phyloP scores from a whole-genome alignment of 2,888 invertebrate species.

The Agonopterix heracliana region DNA sequence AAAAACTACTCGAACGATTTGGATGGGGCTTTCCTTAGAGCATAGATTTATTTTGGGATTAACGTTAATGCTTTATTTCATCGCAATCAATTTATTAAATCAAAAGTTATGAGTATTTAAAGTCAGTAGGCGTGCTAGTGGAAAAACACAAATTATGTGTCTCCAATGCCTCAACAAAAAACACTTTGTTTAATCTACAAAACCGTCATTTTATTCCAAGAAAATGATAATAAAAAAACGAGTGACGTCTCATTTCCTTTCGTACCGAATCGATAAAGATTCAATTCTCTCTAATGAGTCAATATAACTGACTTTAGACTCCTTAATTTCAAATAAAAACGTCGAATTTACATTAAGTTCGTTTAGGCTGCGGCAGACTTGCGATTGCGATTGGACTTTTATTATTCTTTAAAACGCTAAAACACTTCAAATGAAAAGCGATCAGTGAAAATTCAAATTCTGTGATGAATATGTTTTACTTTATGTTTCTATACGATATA shows the following conservation, averaged over 20 bases:
- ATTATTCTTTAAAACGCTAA: neutral
- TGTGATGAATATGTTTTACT: too few relatives aligned
- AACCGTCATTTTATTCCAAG: neutral
- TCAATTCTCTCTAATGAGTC: constrained; percentile 26
- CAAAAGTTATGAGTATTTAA: neutral
- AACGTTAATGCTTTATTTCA: neutral
- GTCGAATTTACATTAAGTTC: constrained; percentile 18
- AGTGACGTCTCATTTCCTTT: constrained; percentile 31
- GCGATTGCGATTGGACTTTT: constrained; percentile 3
- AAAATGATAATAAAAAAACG: neutral
- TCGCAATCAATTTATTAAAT: neutral
- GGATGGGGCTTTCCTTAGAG: too few relatives aligned
- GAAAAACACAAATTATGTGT: too few relatives aligned
- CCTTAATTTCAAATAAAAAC: constrained; percentile 20
- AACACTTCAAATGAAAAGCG: too few relatives aligned
- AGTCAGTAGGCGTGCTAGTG: too few relatives aligned
- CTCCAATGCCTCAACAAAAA: too few relatives aligned
- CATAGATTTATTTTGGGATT: too few relatives aligned
- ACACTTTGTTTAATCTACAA: too few relatives aligned
- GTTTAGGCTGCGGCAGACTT: constrained; percentile 4
- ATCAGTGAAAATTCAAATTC: too few relatives aligned
- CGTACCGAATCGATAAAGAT: constrained; percentile 21
- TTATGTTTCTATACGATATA: too few relatives aligned
- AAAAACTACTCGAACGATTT: too few relatives aligned
- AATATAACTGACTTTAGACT: constrained; percentile 12